phyloP scores from a whole-genome alignment of 2,797 vertebrate genomes.

The Ceryle rudis region DNA sequence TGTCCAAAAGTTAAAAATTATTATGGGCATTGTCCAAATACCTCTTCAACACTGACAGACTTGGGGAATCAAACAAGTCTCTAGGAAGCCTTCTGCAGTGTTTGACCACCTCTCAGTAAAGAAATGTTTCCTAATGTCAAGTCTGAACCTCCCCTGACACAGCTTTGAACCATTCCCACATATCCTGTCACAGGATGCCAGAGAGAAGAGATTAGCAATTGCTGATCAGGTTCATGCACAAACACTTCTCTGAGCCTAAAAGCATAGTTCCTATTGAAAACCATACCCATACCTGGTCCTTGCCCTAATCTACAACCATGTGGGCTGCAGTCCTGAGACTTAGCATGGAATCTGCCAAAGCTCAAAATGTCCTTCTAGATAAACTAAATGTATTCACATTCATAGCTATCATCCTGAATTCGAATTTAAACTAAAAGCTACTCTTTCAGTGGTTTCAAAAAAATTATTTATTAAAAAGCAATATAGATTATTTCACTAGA shows the following conservation, averaged over 20 bases:
- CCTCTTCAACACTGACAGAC: background rate
- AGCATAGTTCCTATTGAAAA: background rate
- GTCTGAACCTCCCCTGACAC: background rate
- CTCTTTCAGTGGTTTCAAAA: background rate
- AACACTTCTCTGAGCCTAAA: background rate
- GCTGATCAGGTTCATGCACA: background rate
- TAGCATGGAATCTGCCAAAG: background rate
- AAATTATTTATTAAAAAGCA: background rate
- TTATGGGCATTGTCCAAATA: background rate
- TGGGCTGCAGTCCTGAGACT: background rate
- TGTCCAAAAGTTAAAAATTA: background rate
- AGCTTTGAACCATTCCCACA: background rate
- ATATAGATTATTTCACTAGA: background rate
- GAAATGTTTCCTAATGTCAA: background rate
- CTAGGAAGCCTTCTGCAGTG: background rate
- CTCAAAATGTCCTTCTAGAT: background rate
- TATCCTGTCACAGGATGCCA: background rate
- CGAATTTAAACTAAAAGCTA: background rate
- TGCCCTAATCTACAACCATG: background rate
- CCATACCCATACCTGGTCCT: background rate
- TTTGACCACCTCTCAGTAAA: background rate
- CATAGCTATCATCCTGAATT: background rate
- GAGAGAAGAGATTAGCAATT: background rate
- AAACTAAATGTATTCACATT: background rate
- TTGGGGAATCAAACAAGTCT: background rate